These are phyloP conservation scores for Sus cebifrons DNA, from an alignment of 2,797 vertebrate species.

Conservation along the genomic window DNA sequence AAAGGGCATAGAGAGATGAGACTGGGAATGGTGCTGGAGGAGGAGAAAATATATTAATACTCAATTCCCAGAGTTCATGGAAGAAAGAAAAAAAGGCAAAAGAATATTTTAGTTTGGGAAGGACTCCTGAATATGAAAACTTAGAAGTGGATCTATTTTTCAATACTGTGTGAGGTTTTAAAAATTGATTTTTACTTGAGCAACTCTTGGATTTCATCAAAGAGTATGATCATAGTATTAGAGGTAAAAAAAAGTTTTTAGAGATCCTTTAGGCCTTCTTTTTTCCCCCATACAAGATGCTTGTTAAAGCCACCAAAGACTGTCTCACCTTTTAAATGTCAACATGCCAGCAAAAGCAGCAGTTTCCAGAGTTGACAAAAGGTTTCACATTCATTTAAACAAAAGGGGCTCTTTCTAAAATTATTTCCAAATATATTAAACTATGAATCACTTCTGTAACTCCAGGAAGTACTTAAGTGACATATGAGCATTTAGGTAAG, in stretches of 20 bases:
- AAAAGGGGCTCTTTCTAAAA: constrained; percentile 54
- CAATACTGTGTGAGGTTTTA: background rate
- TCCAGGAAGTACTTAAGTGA: constrained; percentile 62
- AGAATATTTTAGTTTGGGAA: constrained; percentile 45
- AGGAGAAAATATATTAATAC: constrained; percentile 7
- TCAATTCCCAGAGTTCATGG: background rate
- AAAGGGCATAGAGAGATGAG: background rate
- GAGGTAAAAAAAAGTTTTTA: background rate
- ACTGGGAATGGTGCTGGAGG: background rate
- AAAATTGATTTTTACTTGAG: constrained; percentile 42
- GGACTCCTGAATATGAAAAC: background rate
- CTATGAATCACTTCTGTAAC: background rate
- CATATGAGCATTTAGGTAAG: constrained; percentile 8
- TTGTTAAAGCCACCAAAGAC: background rate
- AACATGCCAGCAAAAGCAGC: constrained; percentile 30
- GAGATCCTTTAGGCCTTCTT: background rate
- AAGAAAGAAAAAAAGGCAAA: constrained; percentile 1
- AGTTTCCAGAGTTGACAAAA: constrained; percentile 49
- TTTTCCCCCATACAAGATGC: background rate
- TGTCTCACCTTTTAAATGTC: constrained; percentile 55
- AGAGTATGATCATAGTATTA: background rate
- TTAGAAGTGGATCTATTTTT: constrained; percentile 43
- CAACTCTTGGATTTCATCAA: constrained; percentile 25
- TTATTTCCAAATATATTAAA: constrained; percentile 37
- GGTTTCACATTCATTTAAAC: constrained; percentile 26